These are phyloP conservation scores for Chironomus tepperi DNA, from an alignment of 1,140 invertebrate species.

Conservation along the genomic window DNA sequence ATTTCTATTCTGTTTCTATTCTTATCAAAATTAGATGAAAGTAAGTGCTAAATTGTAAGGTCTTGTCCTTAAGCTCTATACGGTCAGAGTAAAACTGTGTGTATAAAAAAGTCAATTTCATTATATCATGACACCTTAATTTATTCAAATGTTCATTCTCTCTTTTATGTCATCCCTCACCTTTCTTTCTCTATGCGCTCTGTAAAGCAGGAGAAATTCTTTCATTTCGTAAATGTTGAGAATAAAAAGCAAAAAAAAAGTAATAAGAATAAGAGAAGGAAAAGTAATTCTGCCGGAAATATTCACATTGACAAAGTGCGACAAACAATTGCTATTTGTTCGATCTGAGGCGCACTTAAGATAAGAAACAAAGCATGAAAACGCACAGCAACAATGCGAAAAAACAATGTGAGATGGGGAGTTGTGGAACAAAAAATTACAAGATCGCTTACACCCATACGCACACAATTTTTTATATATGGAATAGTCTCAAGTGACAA, in stretches of 20 bases:
- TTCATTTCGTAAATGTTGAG: too few relatives aligned
- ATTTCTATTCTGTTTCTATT: background rate
- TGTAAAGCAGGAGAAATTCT: too few relatives aligned
- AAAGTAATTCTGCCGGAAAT: constrained; percentile 13
- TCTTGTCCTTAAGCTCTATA: background rate
- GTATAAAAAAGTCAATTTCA: background rate
- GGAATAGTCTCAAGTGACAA: background rate
- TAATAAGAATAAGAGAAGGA: too few relatives aligned
- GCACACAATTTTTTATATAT: too few relatives aligned
- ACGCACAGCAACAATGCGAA: too few relatives aligned
- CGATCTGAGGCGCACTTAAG: constrained; percentile 5
- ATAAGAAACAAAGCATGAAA: background rate
- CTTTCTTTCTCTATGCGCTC: background rate
- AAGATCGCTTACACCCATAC: too few relatives aligned
- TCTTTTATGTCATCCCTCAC: constrained; percentile 4
- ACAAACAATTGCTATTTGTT: constrained; percentile 11
- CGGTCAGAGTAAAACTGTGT: background rate
- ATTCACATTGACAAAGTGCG: constrained; percentile 12
- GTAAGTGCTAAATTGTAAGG: background rate
- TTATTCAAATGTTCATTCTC: constrained; percentile 1
- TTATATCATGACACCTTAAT: constrained; percentile 13
- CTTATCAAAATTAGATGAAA: background rate
- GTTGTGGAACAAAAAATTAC: too few relatives aligned
- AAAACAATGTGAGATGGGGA: too few relatives aligned
- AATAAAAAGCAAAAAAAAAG: too few relatives aligned